Evolutionary conservation across 2,113 vertebrate genomes (phyloP), one percentile per base, ranked within the genome.

Genomic region (Antigone vipio): DNA sequence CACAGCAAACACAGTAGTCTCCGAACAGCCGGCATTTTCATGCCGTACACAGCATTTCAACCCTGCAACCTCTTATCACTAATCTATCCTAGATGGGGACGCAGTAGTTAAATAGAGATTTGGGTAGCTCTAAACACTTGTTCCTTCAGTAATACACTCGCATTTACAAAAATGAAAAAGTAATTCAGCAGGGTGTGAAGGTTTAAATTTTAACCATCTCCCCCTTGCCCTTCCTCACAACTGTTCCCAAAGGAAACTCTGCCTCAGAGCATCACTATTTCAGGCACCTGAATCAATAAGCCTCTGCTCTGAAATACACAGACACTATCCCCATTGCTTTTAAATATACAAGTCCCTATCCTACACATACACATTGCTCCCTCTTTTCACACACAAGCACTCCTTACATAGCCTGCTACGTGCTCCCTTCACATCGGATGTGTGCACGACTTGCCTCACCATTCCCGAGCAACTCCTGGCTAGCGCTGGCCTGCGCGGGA

Each of bases 201-300:
- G 97, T 97, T 98, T 95, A 96, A 81, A 80, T 97, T 98, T 96
- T 97, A 98, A 97, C 97, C 92, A 94, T 79, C 85, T 86, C 94
- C 94, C 92, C 94, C 95, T 67, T 96, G 94, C 94, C 95, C 96
- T 97, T 97, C 96, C 90, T 97, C 42, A 66, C 1, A 3, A 82
- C 80, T 83, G 74, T 21, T 97, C 97, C 95, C 96, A 55, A 50
- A 97, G 97, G 97, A 97, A 96, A 71, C 93, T 87, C 95, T 38
- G 92, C 94, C 92, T 96, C 58, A 58, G 97, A 96, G 95, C 92
- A 72, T 89, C 89, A 72, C 90, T 89, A 40, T 69, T 93, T 75
- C 82, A 89, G 71, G 88, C 83, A 92, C 81, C 89, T 83, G 89
- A 97, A 97, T 97, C 97, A 97, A 96, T 97, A 97, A 94, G 44